These are phyloP conservation scores for Eilema caniola DNA, from an alignment of 2,888 invertebrate genomes.

Conservation along the genomic window DNA sequence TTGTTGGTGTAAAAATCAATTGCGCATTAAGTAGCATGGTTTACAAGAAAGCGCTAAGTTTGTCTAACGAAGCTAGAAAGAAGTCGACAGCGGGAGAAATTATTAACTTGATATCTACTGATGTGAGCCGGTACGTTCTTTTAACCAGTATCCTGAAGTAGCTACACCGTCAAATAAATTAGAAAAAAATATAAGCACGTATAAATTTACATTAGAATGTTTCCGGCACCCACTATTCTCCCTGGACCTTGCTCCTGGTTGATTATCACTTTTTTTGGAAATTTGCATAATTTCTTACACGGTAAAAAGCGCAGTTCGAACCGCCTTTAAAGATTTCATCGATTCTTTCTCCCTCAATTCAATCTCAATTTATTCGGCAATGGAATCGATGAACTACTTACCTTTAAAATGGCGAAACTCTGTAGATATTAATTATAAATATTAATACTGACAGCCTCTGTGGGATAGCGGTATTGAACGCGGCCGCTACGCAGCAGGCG, in stretches of 20 bases:
- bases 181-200: too few relatives aligned
- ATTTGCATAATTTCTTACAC: background rate
- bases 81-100: conserved; percentile 94
- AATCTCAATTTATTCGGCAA: background rate
- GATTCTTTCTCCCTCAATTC: background rate
- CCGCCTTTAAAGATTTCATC: background rate
- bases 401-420: background rate
- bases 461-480: too few relatives aligned
- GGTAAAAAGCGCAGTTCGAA: background rate
- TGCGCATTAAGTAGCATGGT: conserved; percentile 93
- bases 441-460: too few relatives aligned
- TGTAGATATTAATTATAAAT: background rate
- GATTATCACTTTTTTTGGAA: background rate
- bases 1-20: conserved; percentile 93
- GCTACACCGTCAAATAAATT: background rate
- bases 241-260: too few relatives aligned
- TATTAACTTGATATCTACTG: conserved; percentile 94
- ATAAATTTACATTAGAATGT: too few relatives aligned
- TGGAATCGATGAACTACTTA: background rate
- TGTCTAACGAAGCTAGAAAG: conserved; percentile 91
- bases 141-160: background rate
- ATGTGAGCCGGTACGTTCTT: conserved; percentile 88
- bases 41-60: conserved; percentile 91
- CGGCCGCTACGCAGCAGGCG: too few relatives aligned
- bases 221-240: background rate